Percentiles rank a stretch among this genome's conserved stretches.
Evolutionary conservation across 2,888 invertebrate species (phyloP).

Genomic region (Epinotia brunnichana): DNA sequence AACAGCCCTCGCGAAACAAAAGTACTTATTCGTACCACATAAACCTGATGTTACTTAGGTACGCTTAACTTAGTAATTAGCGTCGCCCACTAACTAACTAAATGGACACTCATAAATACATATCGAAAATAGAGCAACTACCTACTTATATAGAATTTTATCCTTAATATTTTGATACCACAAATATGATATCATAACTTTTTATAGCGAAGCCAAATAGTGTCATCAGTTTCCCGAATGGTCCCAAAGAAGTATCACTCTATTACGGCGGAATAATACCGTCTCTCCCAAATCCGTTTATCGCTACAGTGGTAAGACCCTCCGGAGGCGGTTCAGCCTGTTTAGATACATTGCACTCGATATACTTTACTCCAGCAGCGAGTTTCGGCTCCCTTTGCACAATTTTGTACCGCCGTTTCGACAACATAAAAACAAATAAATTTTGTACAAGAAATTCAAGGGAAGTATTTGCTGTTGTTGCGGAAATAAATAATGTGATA

Average conservation of each 20-base stretch:
- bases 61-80: slow-evolving; percentile 9
- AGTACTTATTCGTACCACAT: slow-evolving; percentile 1
- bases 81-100: background rate
- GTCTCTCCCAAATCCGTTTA: slow-evolving; percentile 76
- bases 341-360: slow-evolving; percentile 70
- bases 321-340: slow-evolving; percentile 59
- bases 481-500: slow-evolving; percentile 23
- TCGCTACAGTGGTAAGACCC: slow-evolving; percentile 70
- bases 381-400: slow-evolving; percentile 57
- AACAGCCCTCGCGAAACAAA: slow-evolving; percentile 29
- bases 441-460: slow-evolving; percentile 51
- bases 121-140: slow-evolving; percentile 46
- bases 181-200: slow-evolving; percentile 77
- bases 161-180: slow-evolving; percentile 72
- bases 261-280: slow-evolving; percentile 72
- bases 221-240: slow-evolving; percentile 74
- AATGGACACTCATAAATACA: background rate
- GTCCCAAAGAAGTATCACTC: slow-evolving; percentile 75
- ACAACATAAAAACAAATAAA: slow-evolving; percentile 57
- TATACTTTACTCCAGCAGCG: slow-evolving; percentile 61
- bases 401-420: slow-evolving; percentile 53
- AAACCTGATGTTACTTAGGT: background rate
- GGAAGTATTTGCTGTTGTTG: slow-evolving; percentile 40
- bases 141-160: slow-evolving; percentile 60
- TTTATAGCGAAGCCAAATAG: slow-evolving; percentile 79